phyloP scores from a whole-genome alignment of 2,113 vertebrate species.

The Eublepharis macularius region DNA sequence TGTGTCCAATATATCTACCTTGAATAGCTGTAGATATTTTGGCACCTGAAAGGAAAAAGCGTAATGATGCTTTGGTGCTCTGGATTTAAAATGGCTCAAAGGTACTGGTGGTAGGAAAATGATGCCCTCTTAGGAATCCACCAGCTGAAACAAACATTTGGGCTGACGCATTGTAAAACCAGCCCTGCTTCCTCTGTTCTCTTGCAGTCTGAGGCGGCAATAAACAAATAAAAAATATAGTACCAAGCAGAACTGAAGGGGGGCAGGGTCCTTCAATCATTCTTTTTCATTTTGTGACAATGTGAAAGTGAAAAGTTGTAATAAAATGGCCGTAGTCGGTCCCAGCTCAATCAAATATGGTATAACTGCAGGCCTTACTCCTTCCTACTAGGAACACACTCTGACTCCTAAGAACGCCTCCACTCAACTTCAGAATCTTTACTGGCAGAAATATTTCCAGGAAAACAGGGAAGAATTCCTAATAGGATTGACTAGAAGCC shows the following conservation, averaged over 20 bases:
- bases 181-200: neutral
- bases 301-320: neutral
- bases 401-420: slow-evolving; percentile 30
- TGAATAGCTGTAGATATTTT: neutral
- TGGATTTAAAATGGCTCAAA: neutral
- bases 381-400: slow-evolving; percentile 28
- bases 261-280: neutral
- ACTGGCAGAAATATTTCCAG: slow-evolving; percentile 50
- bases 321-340: slow-evolving; percentile 1
- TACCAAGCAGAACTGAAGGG: neutral
- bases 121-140: neutral
- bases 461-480: slow-evolving; percentile 50
- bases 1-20: neutral
- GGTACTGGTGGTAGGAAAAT: neutral
- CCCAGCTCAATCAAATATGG: neutral
- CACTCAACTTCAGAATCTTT: slow-evolving; percentile 10
- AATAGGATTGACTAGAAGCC: neutral
- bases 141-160: neutral
- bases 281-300: slow-evolving; percentile 20
- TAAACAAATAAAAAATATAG: neutral
- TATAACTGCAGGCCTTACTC: neutral
- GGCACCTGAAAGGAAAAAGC: neutral
- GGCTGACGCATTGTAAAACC: neutral
- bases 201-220: neutral
- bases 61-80: neutral